Evolutionary conservation across 2,888 invertebrate genomes (phyloP).

Genomic region (Clanis bilineata): DNA sequence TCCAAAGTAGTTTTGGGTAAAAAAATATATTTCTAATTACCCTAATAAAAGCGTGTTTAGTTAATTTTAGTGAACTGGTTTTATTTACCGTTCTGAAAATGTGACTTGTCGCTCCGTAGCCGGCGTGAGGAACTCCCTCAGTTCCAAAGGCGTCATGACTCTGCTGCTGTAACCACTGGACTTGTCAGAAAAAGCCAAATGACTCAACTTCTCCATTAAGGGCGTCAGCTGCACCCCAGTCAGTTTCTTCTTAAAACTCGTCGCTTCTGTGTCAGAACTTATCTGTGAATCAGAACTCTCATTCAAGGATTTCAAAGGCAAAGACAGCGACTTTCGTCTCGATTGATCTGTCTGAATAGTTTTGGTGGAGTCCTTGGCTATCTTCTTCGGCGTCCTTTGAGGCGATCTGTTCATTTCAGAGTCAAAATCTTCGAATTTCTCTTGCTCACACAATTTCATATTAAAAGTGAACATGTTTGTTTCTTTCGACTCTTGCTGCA

Average conservation of each 20-base stretch:
- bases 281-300: conserved; percentile 65
- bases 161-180: conserved; percentile 87
- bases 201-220: conserved; percentile 90
- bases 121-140: conserved; percentile 71
- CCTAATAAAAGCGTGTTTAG: too few species aligned
- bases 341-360: conserved; percentile 62
- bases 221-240: conserved; percentile 90
- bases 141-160: conserved; percentile 84
- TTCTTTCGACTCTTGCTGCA: conserved; percentile 72
- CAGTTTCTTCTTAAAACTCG: conserved; percentile 77
- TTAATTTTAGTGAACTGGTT: too few species aligned
- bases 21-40: too few species aligned
- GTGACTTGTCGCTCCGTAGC: conserved; percentile 63
- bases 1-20: too few species aligned
- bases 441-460: conserved; percentile 61
- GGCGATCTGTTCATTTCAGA: conserved; percentile 69
- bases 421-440: conserved; percentile 77
- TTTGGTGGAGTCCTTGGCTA: conserved; percentile 58
- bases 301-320: conserved; percentile 87
- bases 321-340: conserved; percentile 83
- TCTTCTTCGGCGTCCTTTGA: conserved; percentile 69
- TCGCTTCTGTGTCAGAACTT: conserved; percentile 56
- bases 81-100: conserved; percentile 61
- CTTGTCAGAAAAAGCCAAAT: conserved; percentile 86
- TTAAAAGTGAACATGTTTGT: conserved; percentile 71